phyloP scores from a whole-genome alignment of 2,888 invertebrate genomes.

The Margaritifera margaritifera region DNA sequence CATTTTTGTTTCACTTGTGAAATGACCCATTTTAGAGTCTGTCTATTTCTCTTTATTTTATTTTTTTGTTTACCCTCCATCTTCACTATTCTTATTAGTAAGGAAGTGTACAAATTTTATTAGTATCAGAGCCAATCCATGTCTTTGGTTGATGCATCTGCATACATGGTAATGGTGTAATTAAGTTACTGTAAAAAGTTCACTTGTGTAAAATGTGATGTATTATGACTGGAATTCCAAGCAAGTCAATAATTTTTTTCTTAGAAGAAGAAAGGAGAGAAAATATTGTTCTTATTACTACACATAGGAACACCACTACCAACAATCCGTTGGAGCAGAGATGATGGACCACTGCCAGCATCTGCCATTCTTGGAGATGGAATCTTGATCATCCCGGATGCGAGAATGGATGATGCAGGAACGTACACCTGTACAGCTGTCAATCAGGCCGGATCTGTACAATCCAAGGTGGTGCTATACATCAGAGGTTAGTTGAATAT shows the following conservation, averaged over 20 bases:
- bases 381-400: constrained; percentile 77
- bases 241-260: not conserved
- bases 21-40: too few species aligned
- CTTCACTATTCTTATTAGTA: too few species aligned
- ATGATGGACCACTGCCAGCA: constrained; percentile 68
- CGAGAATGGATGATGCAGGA: constrained; percentile 80
- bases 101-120: too few species aligned
- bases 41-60: too few species aligned
- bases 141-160: too few species aligned
- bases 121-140: too few species aligned
- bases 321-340: constrained; percentile 79
- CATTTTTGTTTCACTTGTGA: too few species aligned
- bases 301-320: constrained; percentile 62
- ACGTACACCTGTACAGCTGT: constrained; percentile 81
- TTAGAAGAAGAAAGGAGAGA: not conserved
- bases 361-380: constrained; percentile 75
- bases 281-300: not conserved
- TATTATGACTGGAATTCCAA: too few species aligned
- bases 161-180: too few species aligned
- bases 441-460: constrained; percentile 75
- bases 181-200: too few species aligned
- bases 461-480: constrained; percentile 75
- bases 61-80: too few species aligned
- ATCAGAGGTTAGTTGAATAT: constrained; percentile 49
- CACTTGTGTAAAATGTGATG: too few species aligned